Evolutionary conservation across 2,888 invertebrate species (phyloP).

Genomic region (Amphipyra berbera): DNA sequence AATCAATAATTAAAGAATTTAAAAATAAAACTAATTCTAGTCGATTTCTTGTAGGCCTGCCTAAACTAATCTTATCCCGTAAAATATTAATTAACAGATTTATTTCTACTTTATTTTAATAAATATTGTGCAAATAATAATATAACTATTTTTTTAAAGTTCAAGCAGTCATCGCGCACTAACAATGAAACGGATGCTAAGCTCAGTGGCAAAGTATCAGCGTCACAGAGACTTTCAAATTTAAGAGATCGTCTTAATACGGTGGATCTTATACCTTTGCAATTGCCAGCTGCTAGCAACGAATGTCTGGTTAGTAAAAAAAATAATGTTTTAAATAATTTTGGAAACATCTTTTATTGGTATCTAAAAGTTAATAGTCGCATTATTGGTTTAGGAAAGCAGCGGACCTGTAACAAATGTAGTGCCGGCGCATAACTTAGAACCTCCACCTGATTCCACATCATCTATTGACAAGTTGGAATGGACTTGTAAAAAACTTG

Average conservation of each 20-base stretch:
- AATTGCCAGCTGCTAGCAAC: constrained; percentile 78
- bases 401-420: constrained; percentile 76
- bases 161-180: constrained; percentile 71
- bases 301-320: constrained; percentile 71
- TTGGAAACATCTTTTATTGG: neutral
- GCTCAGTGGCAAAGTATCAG: constrained; percentile 79
- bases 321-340: constrained; percentile 16
- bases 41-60: too few species aligned
- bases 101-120: too few species aligned
- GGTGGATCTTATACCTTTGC: constrained; percentile 83
- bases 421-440: constrained; percentile 74
- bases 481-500: constrained; percentile 85
- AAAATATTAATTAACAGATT: too few species aligned
- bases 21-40: too few species aligned
- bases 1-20: too few species aligned
- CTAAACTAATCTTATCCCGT: too few species aligned
- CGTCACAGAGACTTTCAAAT: constrained; percentile 83
- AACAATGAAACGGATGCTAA: constrained; percentile 73
- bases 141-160: constrained; percentile 53
- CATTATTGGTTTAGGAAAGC: constrained; percentile 65
- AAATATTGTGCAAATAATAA: too few species aligned
- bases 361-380: neutral
- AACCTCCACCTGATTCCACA: constrained; percentile 83
- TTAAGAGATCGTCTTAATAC: constrained; percentile 81
- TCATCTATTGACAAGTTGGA: constrained; percentile 80